Evolutionary conservation across 2,113 vertebrate genomes (phyloP).

Genomic region (Oxyura jamaicensis): DNA sequence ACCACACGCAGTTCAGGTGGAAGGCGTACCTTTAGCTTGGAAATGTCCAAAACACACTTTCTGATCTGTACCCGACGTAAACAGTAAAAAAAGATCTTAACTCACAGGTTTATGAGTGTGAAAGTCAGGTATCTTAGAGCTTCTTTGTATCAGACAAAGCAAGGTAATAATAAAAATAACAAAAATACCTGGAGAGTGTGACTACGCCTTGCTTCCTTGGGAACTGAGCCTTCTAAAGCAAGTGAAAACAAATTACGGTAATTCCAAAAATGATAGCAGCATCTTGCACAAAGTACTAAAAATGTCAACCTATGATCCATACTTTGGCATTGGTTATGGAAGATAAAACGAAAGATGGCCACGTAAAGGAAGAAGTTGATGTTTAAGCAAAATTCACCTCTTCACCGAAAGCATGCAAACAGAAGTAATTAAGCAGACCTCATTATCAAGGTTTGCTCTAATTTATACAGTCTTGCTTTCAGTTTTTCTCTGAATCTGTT

Average conservation of each 20-base stretch:
- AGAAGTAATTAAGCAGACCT: slow-evolving; percentile 10
- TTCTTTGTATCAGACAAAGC: not conserved
- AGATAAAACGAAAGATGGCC: not conserved
- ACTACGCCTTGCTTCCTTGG: not conserved
- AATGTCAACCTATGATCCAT: not conserved
- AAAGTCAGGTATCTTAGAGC: not conserved
- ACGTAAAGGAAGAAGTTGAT: not conserved
- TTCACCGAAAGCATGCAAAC: not conserved
- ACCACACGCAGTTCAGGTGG: not conserved
- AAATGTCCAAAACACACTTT: not conserved
- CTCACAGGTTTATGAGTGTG: not conserved
- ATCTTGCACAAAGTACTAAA: not conserved
- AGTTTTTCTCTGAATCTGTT: not conserved
- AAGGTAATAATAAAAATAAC: not conserved
- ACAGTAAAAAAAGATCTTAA: not conserved
- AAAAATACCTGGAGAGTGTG: not conserved
- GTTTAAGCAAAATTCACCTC: not conserved
- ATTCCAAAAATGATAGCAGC: not conserved
- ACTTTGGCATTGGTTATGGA: not conserved
- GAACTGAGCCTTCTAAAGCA: not conserved
- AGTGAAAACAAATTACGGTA: not conserved
- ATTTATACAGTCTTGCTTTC: not conserved
- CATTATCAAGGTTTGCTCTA: not conserved
- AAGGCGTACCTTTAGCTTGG: not conserved
- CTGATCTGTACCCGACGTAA: not conserved